phyloP scores from a whole-genome alignment of 2,888 invertebrate species.

The Tenthredo scrophulariae region DNA sequence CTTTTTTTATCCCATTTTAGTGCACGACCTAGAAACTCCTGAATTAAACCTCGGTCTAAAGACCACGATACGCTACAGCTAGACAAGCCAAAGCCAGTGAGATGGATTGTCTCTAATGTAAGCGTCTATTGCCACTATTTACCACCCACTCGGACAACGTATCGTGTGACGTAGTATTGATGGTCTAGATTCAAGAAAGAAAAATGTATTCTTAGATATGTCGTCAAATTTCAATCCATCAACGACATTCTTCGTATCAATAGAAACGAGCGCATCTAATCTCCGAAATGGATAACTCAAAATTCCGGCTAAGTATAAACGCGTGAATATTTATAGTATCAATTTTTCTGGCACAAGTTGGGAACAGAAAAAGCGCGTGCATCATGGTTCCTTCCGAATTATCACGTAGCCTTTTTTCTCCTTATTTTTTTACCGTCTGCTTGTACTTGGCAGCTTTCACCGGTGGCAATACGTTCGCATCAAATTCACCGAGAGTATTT shows the following conservation, averaged over 20 bases:
- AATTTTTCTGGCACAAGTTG: conserved; percentile 21
- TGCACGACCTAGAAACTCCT: neutral
- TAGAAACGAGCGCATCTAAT: neutral
- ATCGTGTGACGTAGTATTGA: neutral
- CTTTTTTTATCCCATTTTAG: neutral
- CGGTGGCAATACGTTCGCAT: conserved; percentile 61
- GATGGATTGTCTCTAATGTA: neutral
- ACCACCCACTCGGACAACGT: neutral
- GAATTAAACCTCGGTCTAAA: neutral
- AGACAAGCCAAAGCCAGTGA: neutral
- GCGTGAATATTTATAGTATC: neutral
- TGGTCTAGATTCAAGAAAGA: neutral
- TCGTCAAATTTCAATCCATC: neutral
- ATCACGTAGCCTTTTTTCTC: neutral
- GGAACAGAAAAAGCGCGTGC: neutral
- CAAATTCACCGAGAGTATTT: conserved; percentile 75
- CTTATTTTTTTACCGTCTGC: neutral
- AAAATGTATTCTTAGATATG: neutral
- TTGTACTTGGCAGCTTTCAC: conserved; percentile 36
- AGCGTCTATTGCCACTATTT: neutral
- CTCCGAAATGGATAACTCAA: neutral
- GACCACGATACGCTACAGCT: neutral
- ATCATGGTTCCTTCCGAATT: neutral
- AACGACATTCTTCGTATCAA: neutral
- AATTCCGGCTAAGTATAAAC: neutral